Evolutionary conservation across 2,797 vertebrate species (phyloP).

Genomic region (Chaunax sp.): DNA sequence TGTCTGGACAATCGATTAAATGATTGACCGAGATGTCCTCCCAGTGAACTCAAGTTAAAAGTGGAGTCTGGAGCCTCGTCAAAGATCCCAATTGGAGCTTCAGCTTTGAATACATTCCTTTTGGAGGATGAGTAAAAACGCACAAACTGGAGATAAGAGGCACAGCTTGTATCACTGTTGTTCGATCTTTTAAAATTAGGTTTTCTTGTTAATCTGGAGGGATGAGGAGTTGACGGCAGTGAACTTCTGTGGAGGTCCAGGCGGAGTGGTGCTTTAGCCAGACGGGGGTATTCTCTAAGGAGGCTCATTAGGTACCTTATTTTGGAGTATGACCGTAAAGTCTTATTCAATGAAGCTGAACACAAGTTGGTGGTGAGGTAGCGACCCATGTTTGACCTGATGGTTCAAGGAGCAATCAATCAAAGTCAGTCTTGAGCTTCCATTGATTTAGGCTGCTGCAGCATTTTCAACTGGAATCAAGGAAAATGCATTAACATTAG

Average conservation of each 20-base stretch:
- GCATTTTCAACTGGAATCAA: slow-evolving; percentile 40
- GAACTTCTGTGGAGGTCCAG: slow-evolving; percentile 36
- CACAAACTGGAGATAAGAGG: slow-evolving; percentile 19
- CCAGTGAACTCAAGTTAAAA: slow-evolving; percentile 51
- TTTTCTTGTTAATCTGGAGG: slow-evolving; percentile 35
- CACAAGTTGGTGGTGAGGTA: slow-evolving; percentile 58
- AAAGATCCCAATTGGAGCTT: slow-evolving; percentile 72
- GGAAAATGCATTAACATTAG: slow-evolving; percentile 20
- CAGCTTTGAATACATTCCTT: slow-evolving; percentile 61
- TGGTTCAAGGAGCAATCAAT: slow-evolving; percentile 16
- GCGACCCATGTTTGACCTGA: slow-evolving; percentile 61
- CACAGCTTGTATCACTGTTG: background rate
- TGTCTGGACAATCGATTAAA: slow-evolving; percentile 72
- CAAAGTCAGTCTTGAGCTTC: slow-evolving; percentile 25
- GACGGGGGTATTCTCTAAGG: slow-evolving; percentile 47
- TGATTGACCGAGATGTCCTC: slow-evolving; percentile 64
- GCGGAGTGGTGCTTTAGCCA: slow-evolving; percentile 29
- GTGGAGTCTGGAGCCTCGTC: slow-evolving; percentile 43
- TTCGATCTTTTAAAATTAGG: slow-evolving; percentile 28
- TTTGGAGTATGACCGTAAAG: slow-evolving; percentile 61
- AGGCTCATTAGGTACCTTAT: slow-evolving; percentile 64
- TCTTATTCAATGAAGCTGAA: slow-evolving; percentile 49
- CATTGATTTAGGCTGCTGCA: background rate
- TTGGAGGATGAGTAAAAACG: slow-evolving; percentile 68
- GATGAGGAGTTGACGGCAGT: slow-evolving; percentile 23